Conservation (phyloP, 1,140 invertebrate genomes). For the Rhysida immarginata region DNA sequence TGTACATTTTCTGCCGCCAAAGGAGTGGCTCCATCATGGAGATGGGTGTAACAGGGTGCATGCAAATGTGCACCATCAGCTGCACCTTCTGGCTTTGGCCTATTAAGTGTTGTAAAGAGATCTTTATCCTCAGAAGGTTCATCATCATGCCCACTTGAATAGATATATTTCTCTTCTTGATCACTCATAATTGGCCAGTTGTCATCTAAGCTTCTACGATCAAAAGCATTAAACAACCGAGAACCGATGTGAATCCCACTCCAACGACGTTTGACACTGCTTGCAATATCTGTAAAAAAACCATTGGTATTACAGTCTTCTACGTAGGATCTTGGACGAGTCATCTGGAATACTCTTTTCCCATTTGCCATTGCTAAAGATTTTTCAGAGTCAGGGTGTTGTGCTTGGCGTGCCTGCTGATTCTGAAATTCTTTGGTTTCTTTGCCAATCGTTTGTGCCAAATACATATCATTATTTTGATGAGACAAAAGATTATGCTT, state of each 20-base stretch:
- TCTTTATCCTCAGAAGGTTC: not conserved
- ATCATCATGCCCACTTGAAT: no score
- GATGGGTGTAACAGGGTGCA: not conserved
- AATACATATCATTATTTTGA: not conserved
- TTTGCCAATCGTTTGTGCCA: not conserved
- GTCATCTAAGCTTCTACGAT: constrained; percentile 44
- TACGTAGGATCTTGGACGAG: constrained; percentile 49
- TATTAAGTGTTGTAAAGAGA: not conserved
- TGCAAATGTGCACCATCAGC: not conserved
- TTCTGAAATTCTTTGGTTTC: constrained; percentile 1
- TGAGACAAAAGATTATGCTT: not conserved
- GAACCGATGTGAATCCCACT: constrained; percentile 50
- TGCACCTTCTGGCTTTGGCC: constrained; percentile 2
- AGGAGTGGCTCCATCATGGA: not conserved
- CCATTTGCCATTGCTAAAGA: not conserved
- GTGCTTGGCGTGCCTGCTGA: not conserved
- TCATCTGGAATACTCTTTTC: not conserved
- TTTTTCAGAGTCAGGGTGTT: not conserved
- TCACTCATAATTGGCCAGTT: constrained; percentile 14
- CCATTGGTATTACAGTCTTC: constrained; percentile 34
- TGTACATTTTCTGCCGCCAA: not conserved
- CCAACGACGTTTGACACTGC: constrained; percentile 49
- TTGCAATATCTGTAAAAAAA: constrained; percentile 31
- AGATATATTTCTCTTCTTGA: no score
- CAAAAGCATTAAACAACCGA: constrained; percentile 51